phyloP scores from a whole-genome alignment of 2,797 vertebrate species.

The Sebastes ruberrimus region DNA sequence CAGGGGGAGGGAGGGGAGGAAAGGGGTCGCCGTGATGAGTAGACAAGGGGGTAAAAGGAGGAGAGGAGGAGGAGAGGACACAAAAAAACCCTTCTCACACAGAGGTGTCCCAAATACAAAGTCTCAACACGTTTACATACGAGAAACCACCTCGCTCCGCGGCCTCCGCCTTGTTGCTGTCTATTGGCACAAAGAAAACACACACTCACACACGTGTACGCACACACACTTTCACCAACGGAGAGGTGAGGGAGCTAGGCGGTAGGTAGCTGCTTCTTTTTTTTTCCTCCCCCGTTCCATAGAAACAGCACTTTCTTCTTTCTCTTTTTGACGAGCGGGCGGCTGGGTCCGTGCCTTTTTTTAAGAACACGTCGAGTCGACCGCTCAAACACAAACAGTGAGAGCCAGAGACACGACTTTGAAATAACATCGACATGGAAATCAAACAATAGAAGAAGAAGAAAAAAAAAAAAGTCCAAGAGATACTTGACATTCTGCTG shows the following conservation, averaged over 20 bases:
- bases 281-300: slow-evolving; percentile 19
- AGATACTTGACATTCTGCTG: slow-evolving; percentile 60
- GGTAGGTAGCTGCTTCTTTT: slow-evolving; percentile 30
- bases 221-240: slow-evolving; percentile 50
- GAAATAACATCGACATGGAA: slow-evolving; percentile 65
- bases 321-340: slow-evolving; percentile 59
- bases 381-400: slow-evolving; percentile 70
- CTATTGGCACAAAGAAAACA: slow-evolving; percentile 82
- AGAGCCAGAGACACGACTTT: slow-evolving; percentile 68
- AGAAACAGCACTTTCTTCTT: slow-evolving; percentile 63
- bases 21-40: slow-evolving; percentile 57
- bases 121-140: slow-evolving; percentile 76
- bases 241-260: slow-evolving; percentile 60
- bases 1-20: neutral
- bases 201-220: slow-evolving; percentile 50
- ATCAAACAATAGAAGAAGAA: slow-evolving; percentile 29
- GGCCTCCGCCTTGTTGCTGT: slow-evolving; percentile 60
- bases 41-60: slow-evolving; percentile 49
- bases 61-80: slow-evolving; percentile 59
- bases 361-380: slow-evolving; percentile 44
- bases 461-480: slow-evolving; percentile 43
- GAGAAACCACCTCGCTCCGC: slow-evolving; percentile 65
- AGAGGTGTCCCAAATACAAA: slow-evolving; percentile 80
- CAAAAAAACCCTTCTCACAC: slow-evolving; percentile 73
- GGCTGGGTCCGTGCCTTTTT: slow-evolving; percentile 47